Evolutionary conservation across 2,797 vertebrate species (phyloP).

Genomic region (Emys orbicularis): DNA sequence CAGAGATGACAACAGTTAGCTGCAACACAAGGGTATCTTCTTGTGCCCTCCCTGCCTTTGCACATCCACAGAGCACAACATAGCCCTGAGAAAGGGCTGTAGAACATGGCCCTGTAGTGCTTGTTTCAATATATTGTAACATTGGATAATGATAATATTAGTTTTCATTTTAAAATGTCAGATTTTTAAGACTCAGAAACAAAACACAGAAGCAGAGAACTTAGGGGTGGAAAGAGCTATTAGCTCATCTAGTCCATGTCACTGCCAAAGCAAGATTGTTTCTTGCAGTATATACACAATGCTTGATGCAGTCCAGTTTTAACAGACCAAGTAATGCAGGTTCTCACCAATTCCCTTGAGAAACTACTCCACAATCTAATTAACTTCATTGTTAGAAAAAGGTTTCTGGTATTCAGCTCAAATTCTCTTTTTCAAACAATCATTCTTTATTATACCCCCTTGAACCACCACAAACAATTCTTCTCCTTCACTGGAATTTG

Average conservation of each 20-base stretch:
- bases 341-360: not conserved
- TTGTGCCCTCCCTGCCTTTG: too few relatives aligned
- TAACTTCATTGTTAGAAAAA: not conserved
- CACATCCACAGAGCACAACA: not conserved
- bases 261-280: not conserved
- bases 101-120: not conserved
- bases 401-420: not conserved
- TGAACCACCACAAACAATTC: not conserved
- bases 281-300: not conserved
- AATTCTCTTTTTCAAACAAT: not conserved
- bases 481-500: not conserved
- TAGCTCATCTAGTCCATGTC: not conserved
- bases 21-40: not conserved
- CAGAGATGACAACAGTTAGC: not conserved
- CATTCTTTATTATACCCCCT: not conserved
- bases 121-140: not conserved
- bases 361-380: not conserved
- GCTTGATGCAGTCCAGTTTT: not conserved
- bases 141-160: not conserved
- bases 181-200: not conserved
- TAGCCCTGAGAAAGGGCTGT: not conserved
- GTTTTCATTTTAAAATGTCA: not conserved
- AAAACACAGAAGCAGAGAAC: not conserved
- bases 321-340: not conserved
- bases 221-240: not conserved